Evolutionary conservation across 92 coral and sea anemone species (phyloP), one percentile per base, ranked within the genome.

Genomic region (Porites lobata): DNA sequence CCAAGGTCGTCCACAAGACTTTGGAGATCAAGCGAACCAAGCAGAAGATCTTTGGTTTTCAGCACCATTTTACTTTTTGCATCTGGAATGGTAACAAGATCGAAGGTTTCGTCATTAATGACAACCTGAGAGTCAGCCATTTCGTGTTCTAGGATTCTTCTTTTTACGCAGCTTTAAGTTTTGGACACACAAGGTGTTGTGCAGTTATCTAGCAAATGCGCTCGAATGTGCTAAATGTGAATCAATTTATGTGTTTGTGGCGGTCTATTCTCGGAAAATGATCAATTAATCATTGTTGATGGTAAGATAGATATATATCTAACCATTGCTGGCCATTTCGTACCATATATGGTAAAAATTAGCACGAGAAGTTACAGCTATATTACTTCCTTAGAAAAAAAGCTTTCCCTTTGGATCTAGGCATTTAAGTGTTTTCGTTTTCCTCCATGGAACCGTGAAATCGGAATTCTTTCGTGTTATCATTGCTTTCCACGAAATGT

Each of bases 1-100:
- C 74, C 89, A 29, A 91, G 79, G 84, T 91, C 94, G 9, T 71
- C 86, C 43, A 88, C 92, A 54, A 91, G 90, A 67, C 92, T 88
- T 8, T 73, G 65, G 53, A 91, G 91, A 68, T 91, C 94, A 8
- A 88, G 72, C 24, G 85, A 69, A 9, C 92, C 92, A 71, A 76
- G 82, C 64, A 88, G 82, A 21, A 1, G 12, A 4, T 52, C 59
- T 65, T 72, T 88, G 26, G 82, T 78, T 12, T 6, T 20, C 75
- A 50, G 43, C 11, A 88, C 94, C 69, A 92, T 19, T 19, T 79
- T 50, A 65, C 86, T 83, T 43, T 29, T 29, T 47, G 87, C 90
- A 2, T 72, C n/a, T 43, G 94, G 94, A 17, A 92, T 84, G 64
- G 76, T 1, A 12, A 77, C 90, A 15, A 92, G 79, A 61, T 83